phyloP scores from a whole-genome alignment of 2,888 invertebrate genomes.

The Dexiosoma caninum region DNA sequence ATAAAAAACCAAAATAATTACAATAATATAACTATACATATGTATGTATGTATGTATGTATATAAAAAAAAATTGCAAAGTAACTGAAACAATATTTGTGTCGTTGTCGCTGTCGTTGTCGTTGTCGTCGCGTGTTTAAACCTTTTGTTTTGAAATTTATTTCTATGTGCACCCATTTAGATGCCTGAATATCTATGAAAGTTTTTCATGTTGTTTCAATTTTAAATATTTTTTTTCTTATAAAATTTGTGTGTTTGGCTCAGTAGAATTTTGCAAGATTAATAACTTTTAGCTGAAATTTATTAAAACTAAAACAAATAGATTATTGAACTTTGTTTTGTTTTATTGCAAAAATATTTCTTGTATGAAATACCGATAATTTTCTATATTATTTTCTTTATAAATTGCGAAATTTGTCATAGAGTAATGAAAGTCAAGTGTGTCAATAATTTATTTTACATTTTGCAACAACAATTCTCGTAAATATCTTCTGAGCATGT shows the following conservation, averaged over 20 bases:
- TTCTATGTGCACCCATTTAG: too few relatives aligned
- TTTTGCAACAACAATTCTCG: not conserved
- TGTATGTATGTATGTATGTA: too few relatives aligned
- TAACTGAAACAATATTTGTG: constrained; percentile 27
- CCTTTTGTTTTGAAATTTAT: constrained; percentile 51
- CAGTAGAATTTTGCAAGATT: constrained; percentile 38
- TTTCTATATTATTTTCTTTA: too few relatives aligned
- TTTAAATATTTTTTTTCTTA: not conserved
- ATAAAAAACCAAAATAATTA: not conserved
- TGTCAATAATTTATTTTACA: not conserved
- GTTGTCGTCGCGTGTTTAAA: constrained; percentile 56
- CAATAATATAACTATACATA: not conserved
- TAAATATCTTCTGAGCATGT: not conserved
- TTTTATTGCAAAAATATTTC: constrained; percentile 29
- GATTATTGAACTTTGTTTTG: not conserved
- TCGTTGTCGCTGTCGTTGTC: constrained; percentile 1
- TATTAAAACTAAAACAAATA: not conserved
- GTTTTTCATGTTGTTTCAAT: constrained; percentile 18
- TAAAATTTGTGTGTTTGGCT: constrained; percentile 1
- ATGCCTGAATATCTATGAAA: too few relatives aligned
- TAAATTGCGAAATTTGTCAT: too few relatives aligned
- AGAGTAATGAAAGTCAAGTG: not conserved
- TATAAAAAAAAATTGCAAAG: not conserved
- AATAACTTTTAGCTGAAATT: constrained; percentile 33
- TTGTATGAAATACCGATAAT: constrained; percentile 8